These are phyloP conservation scores for Lacerta bilineata DNA, from an alignment of 2,797 vertebrate species.

Conservation along the genomic window DNA sequence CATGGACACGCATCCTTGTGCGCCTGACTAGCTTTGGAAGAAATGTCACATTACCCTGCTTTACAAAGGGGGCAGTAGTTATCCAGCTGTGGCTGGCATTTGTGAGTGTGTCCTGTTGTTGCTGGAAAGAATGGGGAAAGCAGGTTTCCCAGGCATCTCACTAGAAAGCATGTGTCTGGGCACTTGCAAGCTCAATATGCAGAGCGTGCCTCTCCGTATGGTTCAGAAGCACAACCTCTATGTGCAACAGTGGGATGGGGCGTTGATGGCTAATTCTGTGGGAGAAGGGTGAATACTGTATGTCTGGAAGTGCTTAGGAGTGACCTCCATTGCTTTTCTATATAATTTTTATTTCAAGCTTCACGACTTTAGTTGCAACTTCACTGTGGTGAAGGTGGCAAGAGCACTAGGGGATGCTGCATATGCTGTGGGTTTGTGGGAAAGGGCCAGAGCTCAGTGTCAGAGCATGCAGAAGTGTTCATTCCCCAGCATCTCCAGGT, in stretches of 20 bases:
- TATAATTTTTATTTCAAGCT: slow-evolving; percentile 21
- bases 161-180: slow-evolving; percentile 20
- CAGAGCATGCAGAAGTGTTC: too few relatives aligned
- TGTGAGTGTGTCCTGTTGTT: slow-evolving; percentile 30
- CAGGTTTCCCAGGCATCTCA: slow-evolving; percentile 15
- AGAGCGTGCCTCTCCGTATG: background rate
- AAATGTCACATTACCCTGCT: background rate
- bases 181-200: background rate
- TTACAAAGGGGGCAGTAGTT: slow-evolving; percentile 30
- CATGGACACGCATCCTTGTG: fast-evolving
- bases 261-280: background rate
- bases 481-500: too few relatives aligned
- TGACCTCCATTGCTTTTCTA: slow-evolving; percentile 20
- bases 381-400: background rate
- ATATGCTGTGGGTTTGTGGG: background rate
- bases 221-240: slow-evolving; percentile 18
- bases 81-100: slow-evolving; percentile 21
- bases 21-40: slow-evolving; percentile 14
- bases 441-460: too few relatives aligned
- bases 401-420: too few relatives aligned
- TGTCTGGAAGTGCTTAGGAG: background rate
- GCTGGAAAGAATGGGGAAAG: slow-evolving; percentile 12
- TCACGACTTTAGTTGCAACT: background rate
- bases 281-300: slow-evolving; percentile 15
- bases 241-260: background rate